phyloP scores from a whole-genome alignment of 2,797 vertebrate genomes.

The Gambusia yucatana region DNA sequence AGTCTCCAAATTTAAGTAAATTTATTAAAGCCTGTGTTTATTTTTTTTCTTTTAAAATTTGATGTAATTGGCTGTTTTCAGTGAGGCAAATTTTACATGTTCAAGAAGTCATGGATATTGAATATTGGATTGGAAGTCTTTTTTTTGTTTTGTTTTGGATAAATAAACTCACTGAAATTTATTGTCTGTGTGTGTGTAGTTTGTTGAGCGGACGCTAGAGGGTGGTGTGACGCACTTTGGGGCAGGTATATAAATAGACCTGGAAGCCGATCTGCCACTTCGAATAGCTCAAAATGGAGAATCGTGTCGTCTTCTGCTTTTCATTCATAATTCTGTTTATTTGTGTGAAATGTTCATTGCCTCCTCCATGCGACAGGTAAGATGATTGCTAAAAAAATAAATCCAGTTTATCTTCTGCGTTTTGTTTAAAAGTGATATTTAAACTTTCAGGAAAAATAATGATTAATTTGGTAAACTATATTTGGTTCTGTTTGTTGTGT shows the following conservation, averaged over 20 bases:
- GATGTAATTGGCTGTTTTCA: slow-evolving; percentile 81
- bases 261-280: background rate
- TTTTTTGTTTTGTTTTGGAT: slow-evolving; percentile 74
- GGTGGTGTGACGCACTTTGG: background rate
- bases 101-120: slow-evolving; percentile 64
- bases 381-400: background rate
- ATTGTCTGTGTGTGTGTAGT: slow-evolving; percentile 11
- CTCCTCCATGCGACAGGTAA: slow-evolving; percentile 85
- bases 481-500: background rate
- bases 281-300: slow-evolving; percentile 4
- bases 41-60: slow-evolving; percentile 54
- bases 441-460: background rate
- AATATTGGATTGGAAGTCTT: slow-evolving; percentile 61
- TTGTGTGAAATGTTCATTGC: slow-evolving; percentile 22
- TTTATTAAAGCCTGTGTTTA: slow-evolving; percentile 53
- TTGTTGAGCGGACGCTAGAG: background rate
- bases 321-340: slow-evolving; percentile 18
- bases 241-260: background rate
- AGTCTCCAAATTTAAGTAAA: slow-evolving; percentile 71
- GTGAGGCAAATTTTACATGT: slow-evolving; percentile 76
- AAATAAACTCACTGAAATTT: slow-evolving; percentile 98
- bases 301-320: background rate
- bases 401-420: background rate
- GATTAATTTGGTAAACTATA: background rate
- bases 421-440: background rate